Conservation (phyloP, 2,113 vertebrate genomes). For the Dipodomys stephensi region DNA sequence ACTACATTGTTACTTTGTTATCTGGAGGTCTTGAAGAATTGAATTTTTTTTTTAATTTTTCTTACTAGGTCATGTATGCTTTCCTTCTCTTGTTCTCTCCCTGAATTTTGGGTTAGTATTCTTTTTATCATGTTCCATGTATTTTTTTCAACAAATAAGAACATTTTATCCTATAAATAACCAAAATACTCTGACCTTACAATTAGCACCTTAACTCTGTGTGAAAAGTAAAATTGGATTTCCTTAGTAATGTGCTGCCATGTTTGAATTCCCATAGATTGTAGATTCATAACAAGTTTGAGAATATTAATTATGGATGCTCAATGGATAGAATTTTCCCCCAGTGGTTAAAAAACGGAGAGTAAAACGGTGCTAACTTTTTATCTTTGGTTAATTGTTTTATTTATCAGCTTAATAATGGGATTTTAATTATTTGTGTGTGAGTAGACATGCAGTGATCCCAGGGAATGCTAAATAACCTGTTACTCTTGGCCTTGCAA, state of each 20-base stretch:
- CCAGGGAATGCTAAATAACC: background rate
- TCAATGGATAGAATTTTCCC: background rate
- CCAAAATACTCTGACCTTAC: background rate
- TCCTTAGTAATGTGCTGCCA: background rate
- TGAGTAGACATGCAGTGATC: background rate
- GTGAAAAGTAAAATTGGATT: background rate
- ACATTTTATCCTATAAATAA: background rate
- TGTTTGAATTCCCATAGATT: background rate
- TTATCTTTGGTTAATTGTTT: slow-evolving; percentile 27
- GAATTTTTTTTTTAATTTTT: background rate
- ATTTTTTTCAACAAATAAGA: slow-evolving; percentile 15
- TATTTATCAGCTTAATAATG: slow-evolving; percentile 25
- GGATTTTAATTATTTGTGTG: slow-evolving; percentile 1
- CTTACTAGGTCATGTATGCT: background rate
- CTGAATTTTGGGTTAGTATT: background rate
- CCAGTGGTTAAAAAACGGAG: background rate
- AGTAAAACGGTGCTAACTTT: background rate
- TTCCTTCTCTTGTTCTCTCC: background rate
- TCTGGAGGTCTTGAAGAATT: background rate
- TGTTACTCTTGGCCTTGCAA: background rate
- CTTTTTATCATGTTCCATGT: background rate
- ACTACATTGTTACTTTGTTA: background rate
- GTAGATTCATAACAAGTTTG: background rate
- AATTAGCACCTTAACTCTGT: background rate
- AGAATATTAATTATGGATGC: no score